Evolutionary conservation across 2,797 vertebrate genomes (phyloP), one percentile per base, ranked within the genome.

Genomic region (Graptemys geographica): DNA sequence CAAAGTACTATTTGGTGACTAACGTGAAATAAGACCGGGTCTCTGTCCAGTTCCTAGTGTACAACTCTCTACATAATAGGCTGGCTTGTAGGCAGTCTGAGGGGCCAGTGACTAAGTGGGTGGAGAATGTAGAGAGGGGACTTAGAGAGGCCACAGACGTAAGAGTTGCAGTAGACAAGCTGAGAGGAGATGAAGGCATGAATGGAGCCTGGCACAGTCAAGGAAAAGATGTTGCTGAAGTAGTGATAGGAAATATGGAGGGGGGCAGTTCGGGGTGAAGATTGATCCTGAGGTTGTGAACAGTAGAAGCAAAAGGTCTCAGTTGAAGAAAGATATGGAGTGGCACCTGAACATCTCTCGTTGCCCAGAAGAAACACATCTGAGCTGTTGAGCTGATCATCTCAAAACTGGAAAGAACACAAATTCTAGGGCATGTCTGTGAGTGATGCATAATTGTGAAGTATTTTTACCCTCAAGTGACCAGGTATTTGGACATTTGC

Each of bases 21-120:
- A 27, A 49, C 12, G 1, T 44, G 5, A 2, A 85, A 6, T 0
- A 11, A 62, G 19, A 12, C 5, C 21, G 19, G 4, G 3, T 5
- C 1, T 47, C 44, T 25, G 2, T 10, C 31, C 53, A 47, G 19
- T 37, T 69, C 79, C 23, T n/a, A 5, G 16, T 28, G 12, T 0
- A 0, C 18, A 41, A 0, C 3, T 31, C 74, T 3, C 5, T 0
- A 3, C 2, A 27, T 3, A 11, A 2, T 1, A 13, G 62, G 7
- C 8, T 0, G 12, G 47, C 18, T 11, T 80, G 15, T 11, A 65
- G 55, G 21, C 25, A 76, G 1, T n/a, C 51, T 59, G 49, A 56
- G 53, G 56, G 47, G 28, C 8, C 27, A 25, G 69, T n/a, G 72
- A 15, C 41, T 76, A 76, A 76, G 37, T 27, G 25, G 23, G 31